Conservation (phyloP, 2,888 invertebrate genomes). For the Drosophila macrospina region DNA sequence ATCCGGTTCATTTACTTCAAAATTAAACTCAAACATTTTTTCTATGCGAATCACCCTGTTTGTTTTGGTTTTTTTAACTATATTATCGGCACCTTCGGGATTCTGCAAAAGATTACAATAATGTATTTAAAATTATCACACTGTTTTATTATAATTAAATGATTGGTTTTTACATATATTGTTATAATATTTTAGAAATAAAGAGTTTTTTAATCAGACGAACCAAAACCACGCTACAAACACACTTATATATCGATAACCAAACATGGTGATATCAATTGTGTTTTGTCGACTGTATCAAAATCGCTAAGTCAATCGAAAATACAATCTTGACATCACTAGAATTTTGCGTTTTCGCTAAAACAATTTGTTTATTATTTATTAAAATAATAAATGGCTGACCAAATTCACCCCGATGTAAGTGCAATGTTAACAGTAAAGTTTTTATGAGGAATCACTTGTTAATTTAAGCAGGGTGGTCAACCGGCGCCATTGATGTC, state of each 20-base stretch:
- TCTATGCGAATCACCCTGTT: slow-evolving; percentile 44
- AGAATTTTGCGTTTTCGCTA: slow-evolving; percentile 61
- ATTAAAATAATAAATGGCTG: slow-evolving; percentile 71
- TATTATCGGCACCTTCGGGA: slow-evolving; percentile 8
- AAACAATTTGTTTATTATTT: slow-evolving; percentile 50
- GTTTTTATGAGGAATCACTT: not conserved
- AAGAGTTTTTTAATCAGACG: not conserved
- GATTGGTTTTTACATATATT: not conserved
- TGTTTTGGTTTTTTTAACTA: slow-evolving; percentile 11
- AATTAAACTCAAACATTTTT: slow-evolving; percentile 83
- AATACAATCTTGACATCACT: slow-evolving; percentile 36
- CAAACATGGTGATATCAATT: not conserved
- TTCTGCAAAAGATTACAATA: not conserved
- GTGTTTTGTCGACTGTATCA: not conserved
- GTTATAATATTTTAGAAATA: not conserved
- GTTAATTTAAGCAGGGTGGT: slow-evolving; percentile 51
- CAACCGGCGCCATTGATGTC: slow-evolving; percentile 87
- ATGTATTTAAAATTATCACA: not conserved
- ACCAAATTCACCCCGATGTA: slow-evolving; percentile 78
- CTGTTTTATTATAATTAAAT: not conserved
- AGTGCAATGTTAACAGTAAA: slow-evolving; percentile 18
- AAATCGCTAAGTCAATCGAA: slow-evolving; percentile 30
- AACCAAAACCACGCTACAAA: slow-evolving; percentile 20
- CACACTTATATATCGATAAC: slow-evolving; percentile 34
- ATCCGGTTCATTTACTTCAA: slow-evolving; percentile 70